A percentile compares a stretch with the other conserved stretches of the same genome.
Evolutionary conservation across 2,888 invertebrate genomes (phyloP).

Genomic region (Heliconius ethilla): DNA sequence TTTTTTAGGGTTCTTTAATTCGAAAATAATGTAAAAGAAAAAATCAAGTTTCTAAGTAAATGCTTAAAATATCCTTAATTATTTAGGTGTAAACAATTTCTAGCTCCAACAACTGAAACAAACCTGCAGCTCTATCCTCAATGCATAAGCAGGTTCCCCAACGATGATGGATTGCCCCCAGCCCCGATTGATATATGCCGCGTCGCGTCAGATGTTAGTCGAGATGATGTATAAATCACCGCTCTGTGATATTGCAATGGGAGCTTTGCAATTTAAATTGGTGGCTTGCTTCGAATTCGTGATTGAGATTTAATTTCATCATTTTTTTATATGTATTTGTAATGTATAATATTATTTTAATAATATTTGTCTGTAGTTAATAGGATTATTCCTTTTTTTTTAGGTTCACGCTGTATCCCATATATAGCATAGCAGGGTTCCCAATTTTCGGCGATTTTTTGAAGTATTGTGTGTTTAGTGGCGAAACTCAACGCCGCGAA

Average conservation of each 20-base stretch:
- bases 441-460: too few relatives aligned
- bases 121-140: conserved; percentile 41
- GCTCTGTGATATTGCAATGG: conserved; percentile 29
- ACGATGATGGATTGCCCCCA: conserved; percentile 50
- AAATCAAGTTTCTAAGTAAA: too few relatives aligned
- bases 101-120: conserved; percentile 25
- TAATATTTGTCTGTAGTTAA: too few relatives aligned
- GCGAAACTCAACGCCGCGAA: too few relatives aligned
- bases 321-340: background rate
- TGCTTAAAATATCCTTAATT: background rate
- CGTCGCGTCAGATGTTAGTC: conserved; percentile 39
- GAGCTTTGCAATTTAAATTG: conserved; percentile 24
- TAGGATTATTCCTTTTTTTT: too few relatives aligned
- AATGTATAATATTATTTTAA: background rate
- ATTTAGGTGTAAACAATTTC: conserved; percentile 19
- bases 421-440: too few relatives aligned
- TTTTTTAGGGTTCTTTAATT: background rate
- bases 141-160: conserved; percentile 50
- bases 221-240: conserved; percentile 43
- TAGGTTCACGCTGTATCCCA: too few relatives aligned
- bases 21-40: too few relatives aligned
- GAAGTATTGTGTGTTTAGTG: too few relatives aligned
- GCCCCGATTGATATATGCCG: conserved; percentile 47
- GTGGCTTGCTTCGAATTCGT: background rate
- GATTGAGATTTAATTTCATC: background rate